A percentile compares a stretch with the other conserved stretches of the same genome.
Evolutionary conservation across 2,113 vertebrate species (phyloP).

Genomic region (Apeltes quadracus): DNA sequence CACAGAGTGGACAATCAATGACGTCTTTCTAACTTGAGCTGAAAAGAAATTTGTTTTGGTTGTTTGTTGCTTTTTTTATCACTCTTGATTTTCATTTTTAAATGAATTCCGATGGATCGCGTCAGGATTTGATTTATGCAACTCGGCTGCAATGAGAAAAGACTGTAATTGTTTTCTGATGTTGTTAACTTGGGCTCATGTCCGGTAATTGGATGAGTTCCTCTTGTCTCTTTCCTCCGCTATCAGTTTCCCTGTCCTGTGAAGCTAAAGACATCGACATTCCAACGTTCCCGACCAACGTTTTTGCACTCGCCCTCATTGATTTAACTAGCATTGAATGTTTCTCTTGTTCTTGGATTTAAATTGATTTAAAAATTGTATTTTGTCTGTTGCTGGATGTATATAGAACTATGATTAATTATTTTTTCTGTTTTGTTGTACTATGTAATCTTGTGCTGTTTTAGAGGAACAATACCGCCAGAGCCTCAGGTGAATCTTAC

Average conservation of each 20-base stretch:
- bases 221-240: constrained; percentile 71
- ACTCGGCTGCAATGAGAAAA: constrained; percentile 74
- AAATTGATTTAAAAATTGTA: constrained; percentile 71
- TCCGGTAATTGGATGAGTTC: constrained; percentile 77
- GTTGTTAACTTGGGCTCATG: constrained; percentile 73
- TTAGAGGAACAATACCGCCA: constrained; percentile 56
- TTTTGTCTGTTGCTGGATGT: constrained; percentile 57
- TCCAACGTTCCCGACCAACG: constrained; percentile 69
- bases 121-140: constrained; percentile 80
- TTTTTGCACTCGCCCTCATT: constrained; percentile 77
- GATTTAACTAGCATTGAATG: constrained; percentile 52
- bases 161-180: constrained; percentile 78
- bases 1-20: constrained; percentile 64
- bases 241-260: constrained; percentile 59
- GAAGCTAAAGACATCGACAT: constrained; percentile 69
- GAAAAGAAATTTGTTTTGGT: constrained; percentile 44
- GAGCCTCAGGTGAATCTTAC: constrained; percentile 77
- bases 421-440: constrained; percentile 30
- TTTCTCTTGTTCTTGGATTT: constrained; percentile 60
- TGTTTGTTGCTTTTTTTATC: constrained; percentile 41
- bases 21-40: constrained; percentile 62
- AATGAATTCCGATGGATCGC: constrained; percentile 78
- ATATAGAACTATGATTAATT: constrained; percentile 62
- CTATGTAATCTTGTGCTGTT: constrained; percentile 62
- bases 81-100: constrained; percentile 72